Percentiles rank a stretch among this genome's conserved stretches.
phyloP scores from a whole-genome alignment of 2,113 vertebrate genomes.

The Pogona vitticeps region DNA sequence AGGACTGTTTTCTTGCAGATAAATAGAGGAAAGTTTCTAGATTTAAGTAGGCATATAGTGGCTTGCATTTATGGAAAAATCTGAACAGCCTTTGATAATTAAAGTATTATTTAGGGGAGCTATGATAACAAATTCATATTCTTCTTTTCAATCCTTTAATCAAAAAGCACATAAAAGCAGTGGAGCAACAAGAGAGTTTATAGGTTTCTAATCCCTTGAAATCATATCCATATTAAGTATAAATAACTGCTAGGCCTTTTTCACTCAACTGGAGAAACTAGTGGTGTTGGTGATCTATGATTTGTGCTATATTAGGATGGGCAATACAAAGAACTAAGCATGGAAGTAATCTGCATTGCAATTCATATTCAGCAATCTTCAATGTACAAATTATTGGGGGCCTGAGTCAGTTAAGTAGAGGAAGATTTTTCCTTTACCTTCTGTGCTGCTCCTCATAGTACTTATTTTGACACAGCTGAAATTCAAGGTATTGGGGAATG shows the following conservation, averaged over 20 bases:
- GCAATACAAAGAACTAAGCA: not conserved
- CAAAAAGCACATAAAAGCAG: slow-evolving; percentile 68
- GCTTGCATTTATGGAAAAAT: slow-evolving; percentile 63
- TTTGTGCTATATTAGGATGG: not conserved
- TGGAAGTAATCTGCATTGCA: not conserved
- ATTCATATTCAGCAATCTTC: not conserved
- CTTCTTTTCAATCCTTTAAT: slow-evolving; percentile 67
- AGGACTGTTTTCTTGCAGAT: slow-evolving; percentile 63
- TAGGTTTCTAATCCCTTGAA: slow-evolving; percentile 62
- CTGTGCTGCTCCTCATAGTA: not conserved
- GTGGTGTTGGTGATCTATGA: not conserved
- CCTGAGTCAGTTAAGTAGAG: not conserved
- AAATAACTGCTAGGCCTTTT: slow-evolving; percentile 65
- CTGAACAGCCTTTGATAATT: slow-evolving; percentile 73
- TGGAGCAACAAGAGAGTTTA: slow-evolving; percentile 60
- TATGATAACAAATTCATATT: slow-evolving; percentile 72
- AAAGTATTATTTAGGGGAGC: slow-evolving; percentile 68
- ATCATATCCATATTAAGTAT: slow-evolving; percentile 62
- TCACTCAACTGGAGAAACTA: slow-evolving; percentile 44
- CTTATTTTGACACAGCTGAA: not conserved
- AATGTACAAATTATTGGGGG: not conserved
- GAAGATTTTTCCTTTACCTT: not conserved
- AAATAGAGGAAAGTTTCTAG: slow-evolving; percentile 65
- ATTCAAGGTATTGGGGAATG: not conserved
- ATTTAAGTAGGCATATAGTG: slow-evolving; percentile 39